Evolutionary conservation across 2,113 vertebrate species (phyloP), one percentile per base, ranked within the genome.

Genomic region (Cheirogaleus medius): DNA sequence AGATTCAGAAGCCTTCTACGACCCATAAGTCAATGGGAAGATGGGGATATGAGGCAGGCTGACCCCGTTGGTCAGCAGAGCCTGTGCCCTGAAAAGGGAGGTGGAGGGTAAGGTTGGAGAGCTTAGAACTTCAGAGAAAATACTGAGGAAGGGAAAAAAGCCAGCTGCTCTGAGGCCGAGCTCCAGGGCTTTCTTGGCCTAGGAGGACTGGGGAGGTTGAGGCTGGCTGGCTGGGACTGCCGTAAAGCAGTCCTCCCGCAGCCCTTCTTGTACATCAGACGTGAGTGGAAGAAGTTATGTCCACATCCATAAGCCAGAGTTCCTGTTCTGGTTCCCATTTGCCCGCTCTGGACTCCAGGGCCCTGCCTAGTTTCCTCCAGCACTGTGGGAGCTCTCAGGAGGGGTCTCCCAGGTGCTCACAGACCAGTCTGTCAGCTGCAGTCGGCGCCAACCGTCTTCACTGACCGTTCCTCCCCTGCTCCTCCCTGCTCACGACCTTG

Each of bases 401-500:
- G 32, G 63, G 3, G 0, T 6, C 39, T 27, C 66, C 1, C 1
- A 3, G 34, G 42, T 54, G 12, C n/a, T 42, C 83, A 69, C 27
- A 68, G 12, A 13, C 39, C 66, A 39, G 27, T 63, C 47, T 39
- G 64, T 63, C 49, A 60, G 44, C 27, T 18, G 34, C 37, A 5
- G 37, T 64, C 2, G 49, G 47, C 0, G 4, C 42, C 78, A 20
- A 0, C 8, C 10, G 14, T 39, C 21, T 47, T 37, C 23, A 7
- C 63, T 18, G 0, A 0, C 21, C 0, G 5, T 6, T 12, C 37
- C 68, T 68, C 14, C 12, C n/a, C 20, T 23, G 13, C 20, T 7
- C 5, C 49, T 23, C 71, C n/a, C 69, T 0, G 15, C 18, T 87
- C 37, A 10, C 1, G 15, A 44, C 13, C 49, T 68, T 74, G 56